phyloP scores from a whole-genome alignment of 2,113 vertebrate genomes.

The Benitochromis conjunctus region DNA sequence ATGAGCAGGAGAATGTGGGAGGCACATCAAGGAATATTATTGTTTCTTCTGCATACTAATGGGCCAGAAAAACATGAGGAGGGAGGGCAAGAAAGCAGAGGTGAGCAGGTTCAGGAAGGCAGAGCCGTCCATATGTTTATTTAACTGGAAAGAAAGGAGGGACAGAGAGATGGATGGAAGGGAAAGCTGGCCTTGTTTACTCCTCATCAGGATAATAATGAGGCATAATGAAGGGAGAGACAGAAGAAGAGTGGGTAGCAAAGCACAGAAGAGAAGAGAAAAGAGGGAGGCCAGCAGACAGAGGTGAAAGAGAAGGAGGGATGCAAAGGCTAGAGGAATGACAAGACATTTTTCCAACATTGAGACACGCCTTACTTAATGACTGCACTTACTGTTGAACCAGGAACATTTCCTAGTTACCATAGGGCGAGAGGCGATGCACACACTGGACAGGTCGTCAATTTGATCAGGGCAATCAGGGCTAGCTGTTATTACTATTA shows the following conservation, averaged over 20 bases:
- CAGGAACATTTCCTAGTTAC: neutral
- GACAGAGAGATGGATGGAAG: neutral
- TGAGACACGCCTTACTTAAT: neutral
- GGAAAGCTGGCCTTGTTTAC: slow-evolving; percentile 39
- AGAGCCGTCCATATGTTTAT: slow-evolving; percentile 4
- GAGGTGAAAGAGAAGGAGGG: neutral
- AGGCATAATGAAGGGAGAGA: slow-evolving; percentile 24
- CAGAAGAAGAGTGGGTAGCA: neutral
- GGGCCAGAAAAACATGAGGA: neutral
- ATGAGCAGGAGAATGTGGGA: slow-evolving; percentile 1
- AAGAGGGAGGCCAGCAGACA: neutral
- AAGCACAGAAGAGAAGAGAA: neutral
- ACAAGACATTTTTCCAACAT: accelerated
- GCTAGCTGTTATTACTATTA: too few relatives aligned
- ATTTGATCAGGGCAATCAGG: too few relatives aligned
- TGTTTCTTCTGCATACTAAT: slow-evolving; percentile 46
- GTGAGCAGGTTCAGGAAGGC: neutral
- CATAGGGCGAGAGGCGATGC: neutral
- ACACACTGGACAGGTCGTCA: too few relatives aligned
- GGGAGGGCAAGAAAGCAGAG: neutral
- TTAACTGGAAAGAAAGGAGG: neutral
- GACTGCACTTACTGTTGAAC: neutral
- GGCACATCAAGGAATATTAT: slow-evolving; percentile 21
- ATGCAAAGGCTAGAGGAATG: neutral
- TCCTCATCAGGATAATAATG: slow-evolving; percentile 27